phyloP scores from a whole-genome alignment of 2,888 invertebrate genomes.

The Anarsia innoxiella region DNA sequence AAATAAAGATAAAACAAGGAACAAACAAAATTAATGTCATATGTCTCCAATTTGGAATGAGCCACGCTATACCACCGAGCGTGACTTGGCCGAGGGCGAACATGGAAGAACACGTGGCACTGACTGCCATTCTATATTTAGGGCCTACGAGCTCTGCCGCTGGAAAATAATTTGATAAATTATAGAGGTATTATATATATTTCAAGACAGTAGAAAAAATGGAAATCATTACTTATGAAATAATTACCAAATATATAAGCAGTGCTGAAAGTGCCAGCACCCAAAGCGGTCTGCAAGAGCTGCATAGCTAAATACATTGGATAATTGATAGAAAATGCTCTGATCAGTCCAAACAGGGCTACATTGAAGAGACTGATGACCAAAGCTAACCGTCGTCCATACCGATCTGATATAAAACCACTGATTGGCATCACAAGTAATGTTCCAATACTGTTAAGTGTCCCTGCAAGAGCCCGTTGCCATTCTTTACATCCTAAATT shows the following conservation, averaged over 20 bases:
- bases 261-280: slow-evolving; percentile 57
- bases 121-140: slow-evolving; percentile 80
- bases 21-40: slow-evolving; percentile 79
- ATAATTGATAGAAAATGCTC: slow-evolving; percentile 36
- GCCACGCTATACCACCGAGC: slow-evolving; percentile 80
- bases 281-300: slow-evolving; percentile 52
- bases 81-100: slow-evolving; percentile 83
- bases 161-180: not conserved
- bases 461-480: slow-evolving; percentile 79
- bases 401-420: slow-evolving; percentile 78
- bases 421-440: slow-evolving; percentile 77
- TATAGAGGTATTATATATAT: too few relatives aligned
- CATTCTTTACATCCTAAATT: slow-evolving; percentile 75
- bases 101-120: slow-evolving; percentile 80
- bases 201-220: too few relatives aligned
- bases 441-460: slow-evolving; percentile 77
- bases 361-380: slow-evolving; percentile 41
- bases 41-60: slow-evolving; percentile 80
- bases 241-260: slow-evolving; percentile 39
- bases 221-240: too few relatives aligned
- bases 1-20: slow-evolving; percentile 44
- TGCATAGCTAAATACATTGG: slow-evolving; percentile 55
- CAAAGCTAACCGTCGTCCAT: slow-evolving; percentile 51
- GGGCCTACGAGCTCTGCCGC: slow-evolving; percentile 85
- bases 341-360: slow-evolving; percentile 48